Percentiles rank a stretch among this genome's conserved stretches.
Conservation (phyloP, 2,113 vertebrate species). For the Phycodurus eques region DNA sequence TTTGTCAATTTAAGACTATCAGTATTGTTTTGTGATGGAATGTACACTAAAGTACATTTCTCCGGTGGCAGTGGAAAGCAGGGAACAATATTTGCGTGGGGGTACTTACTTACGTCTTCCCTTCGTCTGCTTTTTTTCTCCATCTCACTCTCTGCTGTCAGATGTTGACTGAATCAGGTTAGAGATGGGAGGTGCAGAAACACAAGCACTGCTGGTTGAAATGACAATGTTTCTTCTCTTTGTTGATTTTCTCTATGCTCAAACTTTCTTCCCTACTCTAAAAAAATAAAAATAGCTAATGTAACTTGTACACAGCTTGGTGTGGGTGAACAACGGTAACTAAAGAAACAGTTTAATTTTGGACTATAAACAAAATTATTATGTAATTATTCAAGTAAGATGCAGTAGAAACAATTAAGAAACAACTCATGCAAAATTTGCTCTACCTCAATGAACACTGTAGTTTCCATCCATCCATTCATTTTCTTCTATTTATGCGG, state of each 20-base stretch:
- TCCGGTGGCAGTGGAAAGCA: constrained; percentile 23
- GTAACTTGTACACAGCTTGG: constrained; percentile 34
- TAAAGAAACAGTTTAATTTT: constrained; percentile 9
- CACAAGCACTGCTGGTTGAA: constrained; percentile 56
- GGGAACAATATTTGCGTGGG: constrained; percentile 57
- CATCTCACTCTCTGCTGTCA: constrained; percentile 69
- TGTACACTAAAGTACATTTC: constrained; percentile 13
- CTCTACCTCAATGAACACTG: neutral
- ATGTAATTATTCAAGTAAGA: constrained; percentile 16
- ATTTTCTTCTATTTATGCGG: no score
- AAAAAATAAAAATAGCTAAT: constrained; percentile 49
- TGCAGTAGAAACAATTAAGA: no score
- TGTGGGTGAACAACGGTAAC: constrained; percentile 27
- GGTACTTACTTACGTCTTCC: constrained; percentile 50
- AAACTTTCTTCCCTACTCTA: constrained; percentile 32
- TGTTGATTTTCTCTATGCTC: constrained; percentile 57
- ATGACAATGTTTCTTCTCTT: constrained; percentile 60
- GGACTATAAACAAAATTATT: constrained; percentile 10
- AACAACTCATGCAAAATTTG: neutral
- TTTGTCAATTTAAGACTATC: neutral
- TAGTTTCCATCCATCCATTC: neutral
- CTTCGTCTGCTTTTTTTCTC: constrained; percentile 45
- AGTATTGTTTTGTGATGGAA: neutral
- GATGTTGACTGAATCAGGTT: constrained; percentile 80
- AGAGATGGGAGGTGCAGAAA: constrained; percentile 61